A percentile compares a stretch with the other conserved stretches of the same genome.
Evolutionary conservation across 2,888 invertebrate genomes (phyloP).

Genomic region (Gymnocheta viridis): DNA sequence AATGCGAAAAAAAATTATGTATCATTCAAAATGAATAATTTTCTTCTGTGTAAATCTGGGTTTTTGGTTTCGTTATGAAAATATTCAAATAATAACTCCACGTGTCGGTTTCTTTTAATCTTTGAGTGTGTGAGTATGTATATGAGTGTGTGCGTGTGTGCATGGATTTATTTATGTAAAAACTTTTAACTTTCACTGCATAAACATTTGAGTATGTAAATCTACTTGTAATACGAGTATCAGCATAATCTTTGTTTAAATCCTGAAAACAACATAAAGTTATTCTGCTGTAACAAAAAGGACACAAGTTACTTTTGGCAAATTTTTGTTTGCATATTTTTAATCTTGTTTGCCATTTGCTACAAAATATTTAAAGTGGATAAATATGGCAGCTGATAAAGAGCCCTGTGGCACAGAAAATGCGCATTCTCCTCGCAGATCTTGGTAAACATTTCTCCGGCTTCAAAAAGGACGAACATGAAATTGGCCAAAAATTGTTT

Average conservation of each 20-base stretch:
- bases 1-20: no score
- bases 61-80: background rate
- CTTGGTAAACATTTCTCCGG: background rate
- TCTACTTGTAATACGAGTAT: slow-evolving; percentile 29
- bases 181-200: slow-evolving; percentile 36
- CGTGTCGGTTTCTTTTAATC: background rate
- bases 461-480: no score
- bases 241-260: slow-evolving; percentile 40
- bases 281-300: background rate
- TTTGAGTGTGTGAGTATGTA: background rate
- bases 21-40: no score
- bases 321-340: background rate
- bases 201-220: slow-evolving; percentile 33
- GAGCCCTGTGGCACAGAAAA: no score
- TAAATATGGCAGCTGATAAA: background rate
- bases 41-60: background rate
- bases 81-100: slow-evolving; percentile 3
- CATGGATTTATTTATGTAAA: background rate
- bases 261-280: slow-evolving; percentile 13
- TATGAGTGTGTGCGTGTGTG: background rate
- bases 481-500: no score
- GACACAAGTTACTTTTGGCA: background rate
- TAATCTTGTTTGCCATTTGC: background rate
- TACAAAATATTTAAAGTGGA: background rate
- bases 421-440: background rate